Base-by-base conservation (phyloP, 1,140 invertebrate species). In the Lepidurus couesii region DNA sequence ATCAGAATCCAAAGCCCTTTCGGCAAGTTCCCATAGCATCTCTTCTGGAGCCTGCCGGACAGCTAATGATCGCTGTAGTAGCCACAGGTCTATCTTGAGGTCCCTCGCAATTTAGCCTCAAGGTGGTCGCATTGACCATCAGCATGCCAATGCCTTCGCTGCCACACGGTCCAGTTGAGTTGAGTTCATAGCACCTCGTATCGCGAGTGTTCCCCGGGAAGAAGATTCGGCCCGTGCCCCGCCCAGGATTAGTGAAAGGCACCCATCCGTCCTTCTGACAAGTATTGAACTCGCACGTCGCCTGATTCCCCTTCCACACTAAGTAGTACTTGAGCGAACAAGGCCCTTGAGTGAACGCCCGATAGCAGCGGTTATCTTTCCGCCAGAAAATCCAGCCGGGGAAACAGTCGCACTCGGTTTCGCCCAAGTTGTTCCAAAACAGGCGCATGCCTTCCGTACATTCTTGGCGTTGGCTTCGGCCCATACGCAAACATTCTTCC, bases 251-350 rank as follows among this genome's bases (percentile, higher is more conserved):
- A 16, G 16, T 65, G 53, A 1, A 65, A 13, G 53, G 53, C 53
- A 65, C 53, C 53, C 53, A 65, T n/a, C 53, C 53, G 53, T 65
- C 53, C 53, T 16, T 65, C 8, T 65, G 53, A 21, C 53, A 65
- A n/a, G 53, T 65, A 65, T 65, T 65, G 53, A 65, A 65, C 53
- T 65, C 53, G 53, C 53, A 65, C 16, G 21, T n/a, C 1, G 1
- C 9, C 8, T 65, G 53, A 65, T 16, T 65, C 4, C 53, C 13
- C 9, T 21, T 13, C 16, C 21, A 65, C 53, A 65, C 53, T 13
- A 65, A 1, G 8, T 13, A 65, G 53, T 65, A 65, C 53, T 65
- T 65, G 53, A 21, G 16, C 16, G 21, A 16, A 21, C 53, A 65
- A 65, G 53, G 53, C 1, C 53, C 53, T 65, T 65, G 53, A 6